Conservation (phyloP, 2,113 vertebrate genomes). For the Oncorhynchus clarkii region DNA sequence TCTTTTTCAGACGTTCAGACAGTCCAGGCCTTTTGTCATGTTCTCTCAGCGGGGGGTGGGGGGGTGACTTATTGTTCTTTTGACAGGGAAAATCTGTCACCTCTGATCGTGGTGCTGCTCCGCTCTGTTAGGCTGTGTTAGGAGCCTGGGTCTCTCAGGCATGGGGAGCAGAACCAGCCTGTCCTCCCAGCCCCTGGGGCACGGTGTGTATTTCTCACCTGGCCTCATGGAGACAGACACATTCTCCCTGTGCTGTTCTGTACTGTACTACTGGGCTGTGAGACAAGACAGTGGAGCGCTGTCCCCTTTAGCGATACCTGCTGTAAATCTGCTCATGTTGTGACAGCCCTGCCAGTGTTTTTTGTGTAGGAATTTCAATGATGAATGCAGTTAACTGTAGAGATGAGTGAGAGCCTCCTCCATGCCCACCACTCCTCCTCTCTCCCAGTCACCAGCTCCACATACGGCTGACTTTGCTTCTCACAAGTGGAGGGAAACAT, state of each 20-base stretch:
- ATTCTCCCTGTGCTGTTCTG: background rate
- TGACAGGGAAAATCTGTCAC: constrained; percentile 2
- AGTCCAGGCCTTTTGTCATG: background rate
- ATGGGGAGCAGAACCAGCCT: background rate
- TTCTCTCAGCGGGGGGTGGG: background rate
- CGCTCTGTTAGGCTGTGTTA: constrained; percentile 9
- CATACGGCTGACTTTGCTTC: constrained; percentile 9
- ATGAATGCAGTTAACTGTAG: constrained; percentile 41
- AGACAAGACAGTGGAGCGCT: constrained; percentile 16
- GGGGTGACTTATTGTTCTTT: constrained; percentile 12
- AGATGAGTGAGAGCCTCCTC: constrained; percentile 13
- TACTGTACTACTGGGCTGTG: background rate
- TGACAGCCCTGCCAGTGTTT: constrained; percentile 43
- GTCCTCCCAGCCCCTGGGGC: constrained; percentile 8
- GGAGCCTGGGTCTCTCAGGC: background rate
- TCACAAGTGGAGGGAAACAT: constrained; percentile 29
- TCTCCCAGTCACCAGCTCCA: background rate
- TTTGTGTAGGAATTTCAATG: constrained; percentile 41
- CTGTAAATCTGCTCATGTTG: constrained; percentile 31
- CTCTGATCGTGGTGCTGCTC: constrained; percentile 1
- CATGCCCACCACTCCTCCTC: background rate
- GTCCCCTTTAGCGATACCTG: constrained; percentile 10
- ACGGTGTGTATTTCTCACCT: constrained; percentile 22
- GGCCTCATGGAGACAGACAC: constrained; percentile 3
- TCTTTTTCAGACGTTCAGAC: background rate